phyloP scores from a whole-genome alignment of 2,888 invertebrate species.

The Conops quadrifasciatus region DNA sequence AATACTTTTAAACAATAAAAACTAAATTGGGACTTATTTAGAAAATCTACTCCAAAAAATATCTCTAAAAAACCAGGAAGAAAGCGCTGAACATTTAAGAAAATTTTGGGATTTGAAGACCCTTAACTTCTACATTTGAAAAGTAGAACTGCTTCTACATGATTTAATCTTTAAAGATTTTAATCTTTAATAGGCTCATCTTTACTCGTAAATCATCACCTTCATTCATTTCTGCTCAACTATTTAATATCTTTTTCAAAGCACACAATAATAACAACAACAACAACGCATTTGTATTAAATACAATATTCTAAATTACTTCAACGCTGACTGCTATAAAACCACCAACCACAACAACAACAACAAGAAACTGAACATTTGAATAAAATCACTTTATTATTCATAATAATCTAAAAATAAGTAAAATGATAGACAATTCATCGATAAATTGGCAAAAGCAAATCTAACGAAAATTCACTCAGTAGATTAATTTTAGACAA shows the following conservation, averaged over 20 bases:
- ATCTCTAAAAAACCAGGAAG: too few species aligned
- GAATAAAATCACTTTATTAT: background rate
- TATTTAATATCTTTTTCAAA: too few species aligned
- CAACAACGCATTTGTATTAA: background rate
- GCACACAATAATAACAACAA: too few species aligned
- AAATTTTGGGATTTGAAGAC: too few species aligned
- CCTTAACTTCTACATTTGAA: too few species aligned
- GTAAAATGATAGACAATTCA: background rate
- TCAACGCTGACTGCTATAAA: constrained; percentile 34
- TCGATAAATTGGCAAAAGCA: background rate
- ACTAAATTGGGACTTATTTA: too few species aligned
- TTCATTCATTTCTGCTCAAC: background rate
- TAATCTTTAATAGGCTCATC: background rate
- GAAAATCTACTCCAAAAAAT: too few species aligned
- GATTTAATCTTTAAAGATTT: background rate
- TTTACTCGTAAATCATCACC: background rate
- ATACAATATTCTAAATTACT: constrained; percentile 24
- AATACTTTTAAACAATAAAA: too few species aligned
- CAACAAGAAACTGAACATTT: background rate
- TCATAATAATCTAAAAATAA: background rate
- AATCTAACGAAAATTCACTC: background rate
- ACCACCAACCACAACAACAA: constrained; percentile 20
- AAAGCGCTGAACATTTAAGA: too few species aligned
- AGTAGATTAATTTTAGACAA: background rate
- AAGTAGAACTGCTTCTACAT: background rate